A percentile compares a stretch with the other conserved stretches of the same genome.
These are phyloP conservation scores for Phoeniculus purpureus DNA, from an alignment of 2,797 vertebrate genomes.

Conservation along the genomic window DNA sequence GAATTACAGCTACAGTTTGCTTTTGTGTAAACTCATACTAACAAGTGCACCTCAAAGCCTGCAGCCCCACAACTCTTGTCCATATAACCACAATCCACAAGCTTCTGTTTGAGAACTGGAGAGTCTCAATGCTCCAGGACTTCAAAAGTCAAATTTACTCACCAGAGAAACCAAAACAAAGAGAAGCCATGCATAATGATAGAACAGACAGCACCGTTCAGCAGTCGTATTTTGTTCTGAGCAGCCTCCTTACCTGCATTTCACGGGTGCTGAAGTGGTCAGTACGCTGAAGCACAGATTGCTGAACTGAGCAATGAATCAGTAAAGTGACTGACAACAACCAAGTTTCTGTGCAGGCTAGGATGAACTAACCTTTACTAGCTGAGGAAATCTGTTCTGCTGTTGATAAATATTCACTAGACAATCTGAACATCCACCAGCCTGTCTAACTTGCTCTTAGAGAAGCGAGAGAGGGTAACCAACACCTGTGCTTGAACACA, in stretches of 20 bases:
- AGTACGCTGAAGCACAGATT: constrained; percentile 54
- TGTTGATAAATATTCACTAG: constrained; percentile 12
- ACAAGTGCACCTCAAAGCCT: neutral
- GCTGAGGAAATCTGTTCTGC: constrained; percentile 4
- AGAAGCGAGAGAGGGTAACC: neutral
- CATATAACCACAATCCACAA: neutral
- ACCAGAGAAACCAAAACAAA: neutral
- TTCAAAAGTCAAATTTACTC: neutral
- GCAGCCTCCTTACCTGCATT: constrained; percentile 24
- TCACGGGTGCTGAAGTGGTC: constrained; percentile 46
- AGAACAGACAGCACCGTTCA: neutral
- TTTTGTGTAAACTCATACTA: neutral
- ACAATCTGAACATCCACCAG: neutral
- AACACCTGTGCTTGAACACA: neutral
- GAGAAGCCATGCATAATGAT: neutral
- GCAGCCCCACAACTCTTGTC: fast-evolving
- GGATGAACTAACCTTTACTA: constrained; percentile 29
- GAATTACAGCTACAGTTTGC: neutral
- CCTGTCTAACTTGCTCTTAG: constrained; percentile 24
- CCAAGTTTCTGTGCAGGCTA: constrained; percentile 28
- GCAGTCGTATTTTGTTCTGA: constrained; percentile 5
- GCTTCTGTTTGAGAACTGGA: neutral
- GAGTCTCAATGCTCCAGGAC: fast-evolving
- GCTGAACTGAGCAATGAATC: constrained; percentile 50
- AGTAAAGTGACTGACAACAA: constrained; percentile 71